Base-by-base conservation (phyloP, 2,113 vertebrate species). In the Delphinus delphis region DNA sequence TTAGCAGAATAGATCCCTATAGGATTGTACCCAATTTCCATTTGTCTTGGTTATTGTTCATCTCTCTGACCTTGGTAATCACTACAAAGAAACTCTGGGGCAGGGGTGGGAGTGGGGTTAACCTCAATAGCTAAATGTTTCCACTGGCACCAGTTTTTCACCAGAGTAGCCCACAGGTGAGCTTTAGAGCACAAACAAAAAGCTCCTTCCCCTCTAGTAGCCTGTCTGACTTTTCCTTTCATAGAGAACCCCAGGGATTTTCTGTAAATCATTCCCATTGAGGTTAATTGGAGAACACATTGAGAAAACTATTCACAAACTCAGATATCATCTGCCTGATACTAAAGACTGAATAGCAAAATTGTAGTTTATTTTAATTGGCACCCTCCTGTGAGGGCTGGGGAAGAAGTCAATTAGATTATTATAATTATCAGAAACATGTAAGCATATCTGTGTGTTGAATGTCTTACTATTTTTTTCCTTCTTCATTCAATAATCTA, bases 251-350 rank as follows among this genome's bases (percentile, higher is more conserved):
- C 87, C 31, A 50, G 74, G 70, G 90, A 95, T 79, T 91, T 83
- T 36, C 68, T 70, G 25, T 94, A 89, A 95, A 88, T 96, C 82
- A 83, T 83, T 95, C 76, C 93, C 31, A 13, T 50, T 65, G 96
- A 93, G 82, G 88, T 95, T 97, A 97, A 97, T 97, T 98, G 95
- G 41, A 96, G 63, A 97, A 91, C 88, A 96, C 55, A 87, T 84
- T 60, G 77, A 94, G 77, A 95, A 96, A 89, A 86, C 28, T 41
- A 62, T 50, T 90, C 91, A 76, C 85, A 97, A 98, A 96, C 36
- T 41, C 60, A 95, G 95, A 79, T 26, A 89, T 94, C 79, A 53
- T 94, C 62, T 76, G 33, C 88, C 79, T 33, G 28, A 74, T 71
- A 44, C 62, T 96, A 82, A 94, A 97, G 82, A 82, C 88, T 18